These are phyloP conservation scores for Drosophila helvetica DNA, from an alignment of 2,888 invertebrate genomes.

Conservation along the genomic window DNA sequence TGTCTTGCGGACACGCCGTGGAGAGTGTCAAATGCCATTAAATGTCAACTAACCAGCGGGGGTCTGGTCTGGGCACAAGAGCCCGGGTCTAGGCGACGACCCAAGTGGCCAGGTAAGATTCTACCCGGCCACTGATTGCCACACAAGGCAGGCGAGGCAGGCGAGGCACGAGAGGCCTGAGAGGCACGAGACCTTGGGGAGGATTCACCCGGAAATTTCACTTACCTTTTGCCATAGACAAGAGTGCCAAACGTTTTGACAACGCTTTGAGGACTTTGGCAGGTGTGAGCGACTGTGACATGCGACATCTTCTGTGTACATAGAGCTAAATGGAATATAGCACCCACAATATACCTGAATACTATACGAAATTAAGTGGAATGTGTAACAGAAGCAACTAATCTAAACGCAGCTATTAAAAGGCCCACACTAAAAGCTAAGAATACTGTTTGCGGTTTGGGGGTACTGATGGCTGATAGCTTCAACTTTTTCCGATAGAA, in stretches of 20 bases:
- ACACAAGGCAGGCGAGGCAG: conserved; percentile 19
- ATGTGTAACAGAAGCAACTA: conserved; percentile 45
- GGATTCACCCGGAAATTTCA: conserved; percentile 59
- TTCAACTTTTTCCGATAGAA: too few relatives aligned
- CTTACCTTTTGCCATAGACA: conserved; percentile 60
- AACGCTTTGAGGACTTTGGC: conserved; percentile 61
- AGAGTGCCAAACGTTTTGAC: conserved; percentile 63
- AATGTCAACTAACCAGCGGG: conserved; percentile 67
- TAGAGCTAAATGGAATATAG: conserved; percentile 11
- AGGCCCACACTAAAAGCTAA: background rate
- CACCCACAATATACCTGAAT: background rate
- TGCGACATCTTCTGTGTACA: conserved; percentile 21
- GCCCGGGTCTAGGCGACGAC: conserved; percentile 33
- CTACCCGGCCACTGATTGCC: conserved; percentile 64
- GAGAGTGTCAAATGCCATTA: conserved; percentile 74
- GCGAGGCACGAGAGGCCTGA: background rate
- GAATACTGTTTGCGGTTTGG: background rate
- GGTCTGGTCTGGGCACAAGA: conserved; percentile 3
- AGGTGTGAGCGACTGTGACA: conserved; percentile 59
- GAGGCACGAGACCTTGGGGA: background rate
- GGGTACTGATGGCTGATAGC: background rate
- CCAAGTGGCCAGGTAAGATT: conserved; percentile 60
- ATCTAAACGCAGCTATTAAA: conserved; percentile 34
- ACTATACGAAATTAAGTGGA: conserved; percentile 18
- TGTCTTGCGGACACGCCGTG: conserved; percentile 53